A percentile compares a stretch with the other conserved stretches of the same genome.
Conservation (phyloP, 2,113 vertebrate species). For the Scomber japonicus region DNA sequence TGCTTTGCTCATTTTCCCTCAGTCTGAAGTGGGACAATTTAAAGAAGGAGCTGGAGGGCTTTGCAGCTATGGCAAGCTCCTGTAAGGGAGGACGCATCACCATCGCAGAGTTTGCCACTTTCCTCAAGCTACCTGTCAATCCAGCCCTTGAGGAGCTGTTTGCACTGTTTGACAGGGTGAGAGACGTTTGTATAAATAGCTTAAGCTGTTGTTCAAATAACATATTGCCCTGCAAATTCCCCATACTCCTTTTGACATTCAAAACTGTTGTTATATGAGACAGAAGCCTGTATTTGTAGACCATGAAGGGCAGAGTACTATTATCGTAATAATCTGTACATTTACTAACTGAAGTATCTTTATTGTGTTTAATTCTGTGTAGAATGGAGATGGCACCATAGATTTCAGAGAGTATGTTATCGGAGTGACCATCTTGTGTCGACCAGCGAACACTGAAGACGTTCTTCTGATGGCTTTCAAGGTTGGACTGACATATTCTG, state of each 20-base stretch:
- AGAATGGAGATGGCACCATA: constrained; percentile 95
- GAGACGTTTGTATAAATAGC: constrained; percentile 44
- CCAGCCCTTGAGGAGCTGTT: constrained; percentile 92
- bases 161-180: constrained; percentile 94
- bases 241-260: background rate
- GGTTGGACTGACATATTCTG: constrained; percentile 78
- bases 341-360: background rate
- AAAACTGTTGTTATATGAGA: background rate
- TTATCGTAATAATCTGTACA: background rate
- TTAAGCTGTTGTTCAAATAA: background rate
- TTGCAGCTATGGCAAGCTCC: constrained; percentile 89
- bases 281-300: background rate
- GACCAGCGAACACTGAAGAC: constrained; percentile 95
- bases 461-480: constrained; percentile 94
- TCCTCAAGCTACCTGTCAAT: constrained; percentile 92
- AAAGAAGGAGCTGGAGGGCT: constrained; percentile 91
- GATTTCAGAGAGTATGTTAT: constrained; percentile 99
- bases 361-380: constrained; percentile 13
- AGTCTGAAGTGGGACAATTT: constrained; percentile 96
- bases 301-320: background rate
- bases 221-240: background rate
- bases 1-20: constrained; percentile 24
- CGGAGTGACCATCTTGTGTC: constrained; percentile 93
- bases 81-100: constrained; percentile 94
- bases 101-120: constrained; percentile 91